Evolutionary conservation across 2,797 vertebrate genomes (phyloP), one percentile per base, ranked within the genome.

Genomic region (Poeciliopsis gracilis): DNA sequence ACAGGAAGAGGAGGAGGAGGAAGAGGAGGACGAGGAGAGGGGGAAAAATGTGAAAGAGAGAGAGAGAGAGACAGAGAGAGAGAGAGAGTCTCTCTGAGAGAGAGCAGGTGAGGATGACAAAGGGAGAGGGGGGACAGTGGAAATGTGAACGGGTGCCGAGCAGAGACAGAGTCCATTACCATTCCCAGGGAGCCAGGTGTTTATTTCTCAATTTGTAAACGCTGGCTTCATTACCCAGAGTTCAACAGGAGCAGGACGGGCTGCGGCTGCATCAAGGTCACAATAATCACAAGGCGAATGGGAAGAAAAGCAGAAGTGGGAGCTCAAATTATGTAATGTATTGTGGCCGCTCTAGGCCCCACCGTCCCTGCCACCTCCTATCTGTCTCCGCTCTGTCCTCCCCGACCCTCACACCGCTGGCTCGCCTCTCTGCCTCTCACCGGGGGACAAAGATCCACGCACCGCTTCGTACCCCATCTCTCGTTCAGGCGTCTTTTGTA

Each of bases 121-220:
- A 85, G 81, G 84, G 82, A 83, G 81, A 80, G 86, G 49, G 6
- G 6, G 83, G 90, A 86, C 75, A 71, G 82, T 79, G 86, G 84
- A 89, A 87, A 91, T 86, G 82, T 90, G 89, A 91, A 86, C 84
- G 87, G 87, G 80, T 76, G 84, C 15, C 75, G 75, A 85, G 85
- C 78, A 82, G 78, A 87, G 87, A 88, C 86, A 61, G 77, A 71
- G 88, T 86, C 69, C 87, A 88, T 90, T 91, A 89, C 87, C 86
- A 84, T 89, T 90, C 90, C 86, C 87, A 71, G 86, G 89, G 86
- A 86, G 77, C 77, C 88, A 89, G 90, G 89, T 92, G 91, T 91
- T 94, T 93, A 92, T 93, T 94, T 92, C 88, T 91, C 89, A 87
- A 92, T 93, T 93, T 91, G 89, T 92, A 89, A 89, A 86, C 33